Conservation (phyloP, 2,888 invertebrate species). For the Petrophora chlorosata region DNA sequence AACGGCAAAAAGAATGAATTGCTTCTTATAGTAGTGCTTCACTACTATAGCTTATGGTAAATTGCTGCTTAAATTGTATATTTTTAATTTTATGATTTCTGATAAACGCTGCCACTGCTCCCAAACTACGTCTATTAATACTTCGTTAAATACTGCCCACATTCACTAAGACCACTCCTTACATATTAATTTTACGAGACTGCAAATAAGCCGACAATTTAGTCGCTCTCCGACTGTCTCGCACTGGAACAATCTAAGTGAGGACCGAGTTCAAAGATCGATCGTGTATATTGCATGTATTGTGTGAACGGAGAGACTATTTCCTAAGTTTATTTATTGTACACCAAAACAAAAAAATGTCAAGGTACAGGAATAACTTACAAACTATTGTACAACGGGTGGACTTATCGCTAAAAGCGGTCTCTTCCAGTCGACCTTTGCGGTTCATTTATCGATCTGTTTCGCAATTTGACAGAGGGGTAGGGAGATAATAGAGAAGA, state of each 20-base stretch:
- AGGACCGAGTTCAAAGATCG: slow-evolving; percentile 7
- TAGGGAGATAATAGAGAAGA: too few species aligned
- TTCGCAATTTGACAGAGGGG: too few species aligned
- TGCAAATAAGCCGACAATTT: slow-evolving; percentile 21
- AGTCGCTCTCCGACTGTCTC: slow-evolving; percentile 28
- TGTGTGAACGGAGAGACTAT: too few species aligned
- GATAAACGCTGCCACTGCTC: not conserved
- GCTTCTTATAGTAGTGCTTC: not conserved
- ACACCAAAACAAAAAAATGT: too few species aligned
- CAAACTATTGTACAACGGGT: too few species aligned
- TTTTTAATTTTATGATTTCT: not conserved
- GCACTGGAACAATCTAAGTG: slow-evolving; percentile 13
- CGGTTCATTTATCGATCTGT: too few species aligned
- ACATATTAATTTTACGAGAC: slow-evolving; percentile 70
- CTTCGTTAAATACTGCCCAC: slow-evolving; percentile 76
- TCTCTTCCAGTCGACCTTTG: too few species aligned
- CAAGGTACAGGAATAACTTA: too few species aligned
- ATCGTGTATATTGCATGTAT: too few species aligned
- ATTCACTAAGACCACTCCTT: slow-evolving; percentile 67
- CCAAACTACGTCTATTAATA: slow-evolving; percentile 30
- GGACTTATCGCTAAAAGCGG: too few species aligned
- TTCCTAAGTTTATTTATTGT: too few species aligned
- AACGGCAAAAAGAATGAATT: not conserved
- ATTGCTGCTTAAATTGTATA: too few species aligned
- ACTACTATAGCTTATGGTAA: not conserved